Conservation (phyloP, 2,888 invertebrate species). For the Agrenia bidenticulata region DNA sequence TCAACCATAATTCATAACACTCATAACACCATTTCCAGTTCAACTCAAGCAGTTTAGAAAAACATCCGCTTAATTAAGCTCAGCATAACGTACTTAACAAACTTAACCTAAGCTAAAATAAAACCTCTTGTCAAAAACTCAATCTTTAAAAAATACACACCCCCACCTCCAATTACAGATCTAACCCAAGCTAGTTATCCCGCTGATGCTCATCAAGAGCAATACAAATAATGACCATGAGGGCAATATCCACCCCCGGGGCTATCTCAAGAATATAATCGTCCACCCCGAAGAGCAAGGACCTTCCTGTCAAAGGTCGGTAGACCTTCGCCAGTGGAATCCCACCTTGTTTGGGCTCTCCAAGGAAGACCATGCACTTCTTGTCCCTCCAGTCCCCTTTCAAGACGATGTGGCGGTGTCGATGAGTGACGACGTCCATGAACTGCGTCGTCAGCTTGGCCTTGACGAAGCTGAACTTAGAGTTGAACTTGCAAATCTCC, state of each 20-base stretch:
- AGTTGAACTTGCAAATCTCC: constrained; percentile 39
- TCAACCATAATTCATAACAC: no score
- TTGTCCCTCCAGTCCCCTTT: constrained; percentile 44
- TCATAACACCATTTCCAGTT: no score
- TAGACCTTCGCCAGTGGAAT: constrained; percentile 39
- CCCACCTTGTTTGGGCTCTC: constrained; percentile 46
- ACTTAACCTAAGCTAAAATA: no score
- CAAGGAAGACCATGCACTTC: constrained; percentile 31
- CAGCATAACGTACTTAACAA: no score
- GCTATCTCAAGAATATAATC: constrained; percentile 42
- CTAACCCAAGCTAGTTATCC: no score
- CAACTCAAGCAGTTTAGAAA: no score
- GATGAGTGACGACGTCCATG: constrained; percentile 27
- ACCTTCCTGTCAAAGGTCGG: constrained; percentile 27
- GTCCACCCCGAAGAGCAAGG: constrained; percentile 28
- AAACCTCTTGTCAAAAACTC: no score
- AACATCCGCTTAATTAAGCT: no score
- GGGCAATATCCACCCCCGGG: constrained; percentile 42
- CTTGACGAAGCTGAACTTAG: constrained; percentile 33
- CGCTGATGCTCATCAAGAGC: constrained; percentile 42
- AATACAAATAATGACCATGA: constrained; percentile 43
- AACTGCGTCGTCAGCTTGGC: constrained; percentile 36
- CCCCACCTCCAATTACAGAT: no score
- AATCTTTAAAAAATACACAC: no score
- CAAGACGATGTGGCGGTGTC: constrained; percentile 24